Base-by-base conservation (phyloP, 2,888 invertebrate genomes). In the Chymomyza procnemis region DNA sequence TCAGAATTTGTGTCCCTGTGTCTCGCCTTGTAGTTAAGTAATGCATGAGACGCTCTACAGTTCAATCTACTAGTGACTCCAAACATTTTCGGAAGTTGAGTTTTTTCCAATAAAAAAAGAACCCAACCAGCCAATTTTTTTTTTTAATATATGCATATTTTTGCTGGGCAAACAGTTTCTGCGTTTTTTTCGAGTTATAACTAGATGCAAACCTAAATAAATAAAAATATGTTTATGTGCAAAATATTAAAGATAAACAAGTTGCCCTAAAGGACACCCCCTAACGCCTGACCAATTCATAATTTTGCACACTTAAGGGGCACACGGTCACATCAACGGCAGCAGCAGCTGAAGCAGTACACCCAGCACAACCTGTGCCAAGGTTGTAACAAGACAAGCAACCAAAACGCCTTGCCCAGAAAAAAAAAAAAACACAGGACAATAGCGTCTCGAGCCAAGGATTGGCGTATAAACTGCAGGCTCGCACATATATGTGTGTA, bases 171-270 rank as follows among this genome's bases (percentile, higher is more conserved):
- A 74, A 75, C 71, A 69, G 67, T 75, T 74, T 74, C 26, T 4
- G 4, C 26, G 26, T 46, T 18, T 56, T 41, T 61, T 66, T 60
- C 58, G 77, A 72, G 70, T 66, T 72, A 16, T 75, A 80, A 41
- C 34, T 41, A 41, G 34, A 12, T 41, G 12, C 12, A 41, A 41
- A 77, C 89, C 89, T 89, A 89, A 89, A 89, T 89, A 89, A 89
- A 89, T 89, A 89, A 76, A 79, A 89, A 89, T 86, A 88, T 89
- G 89, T 89, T 89, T 88, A 89, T 89, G 89, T 79, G 87, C 87
- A 87, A 67, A 89, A 88, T 89, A 88, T 88, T 85, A 81, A 89
- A 89, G 80, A 83, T 81, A 88, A 88, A 89, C 85, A 86, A 71
- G 71, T 67, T 69, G 64, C 63, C 65, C 70, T 64, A 67, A 41